phyloP scores from a whole-genome alignment of 2,113 vertebrate species.

The Myotis lucifugus region DNA sequence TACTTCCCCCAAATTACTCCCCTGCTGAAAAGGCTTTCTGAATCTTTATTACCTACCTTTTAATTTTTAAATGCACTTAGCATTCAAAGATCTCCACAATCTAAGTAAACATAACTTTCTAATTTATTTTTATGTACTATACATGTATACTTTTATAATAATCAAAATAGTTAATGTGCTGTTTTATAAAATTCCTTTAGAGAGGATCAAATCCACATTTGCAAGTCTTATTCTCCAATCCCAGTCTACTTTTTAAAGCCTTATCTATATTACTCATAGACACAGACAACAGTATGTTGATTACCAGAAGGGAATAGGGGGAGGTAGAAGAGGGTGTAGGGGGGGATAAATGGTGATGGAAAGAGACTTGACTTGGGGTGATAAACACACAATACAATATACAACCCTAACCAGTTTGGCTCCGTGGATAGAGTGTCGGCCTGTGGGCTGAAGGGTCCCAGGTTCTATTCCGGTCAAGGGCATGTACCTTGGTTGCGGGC shows the following conservation, averaged over 20 bases:
- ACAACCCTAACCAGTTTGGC: neutral
- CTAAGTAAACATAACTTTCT: neutral
- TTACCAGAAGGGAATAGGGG: neutral
- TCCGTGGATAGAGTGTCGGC: too few relatives aligned
- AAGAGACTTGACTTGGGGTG: neutral
- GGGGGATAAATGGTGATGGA: neutral
- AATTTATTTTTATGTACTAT: neutral
- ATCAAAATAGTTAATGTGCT: neutral
- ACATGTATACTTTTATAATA: neutral
- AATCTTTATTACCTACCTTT: neutral
- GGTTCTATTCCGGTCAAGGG: too few relatives aligned
- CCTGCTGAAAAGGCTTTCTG: neutral
- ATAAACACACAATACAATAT: neutral
- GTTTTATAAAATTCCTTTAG: neutral
- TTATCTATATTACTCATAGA: neutral
- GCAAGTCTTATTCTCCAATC: neutral
- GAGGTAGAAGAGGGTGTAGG: neutral
- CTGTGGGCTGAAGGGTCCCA: too few relatives aligned
- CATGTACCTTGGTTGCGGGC: too few relatives aligned
- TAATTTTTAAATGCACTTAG: conserved; percentile 1
- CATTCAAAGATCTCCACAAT: neutral
- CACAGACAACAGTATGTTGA: neutral
- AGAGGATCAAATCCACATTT: neutral
- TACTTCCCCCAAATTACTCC: neutral
- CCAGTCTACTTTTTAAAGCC: neutral